These are phyloP conservation scores for Phortica okadai DNA, from an alignment of 2,888 invertebrate genomes.

Conservation along the genomic window DNA sequence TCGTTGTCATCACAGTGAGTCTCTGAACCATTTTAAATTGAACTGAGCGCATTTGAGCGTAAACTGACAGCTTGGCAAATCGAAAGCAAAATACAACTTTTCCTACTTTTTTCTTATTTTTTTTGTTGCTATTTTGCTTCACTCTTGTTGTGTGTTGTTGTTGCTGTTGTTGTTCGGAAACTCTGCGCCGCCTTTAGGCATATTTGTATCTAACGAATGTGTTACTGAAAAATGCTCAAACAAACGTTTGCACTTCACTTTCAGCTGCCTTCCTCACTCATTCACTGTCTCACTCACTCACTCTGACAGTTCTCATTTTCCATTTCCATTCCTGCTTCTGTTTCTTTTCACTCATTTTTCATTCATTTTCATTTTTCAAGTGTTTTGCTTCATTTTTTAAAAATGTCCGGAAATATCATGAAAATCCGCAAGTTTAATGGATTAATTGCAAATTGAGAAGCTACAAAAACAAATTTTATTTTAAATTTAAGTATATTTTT, in stretches of 20 bases:
- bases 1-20: neutral
- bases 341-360: neutral
- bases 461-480: too few relatives aligned
- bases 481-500: neutral
- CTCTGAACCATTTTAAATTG: constrained; percentile 64
- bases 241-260: neutral
- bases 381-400: constrained; percentile 29
- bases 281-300: neutral
- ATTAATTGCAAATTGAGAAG: constrained; percentile 26
- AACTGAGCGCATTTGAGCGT: constrained; percentile 71
- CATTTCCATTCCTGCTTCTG: neutral
- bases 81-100: constrained; percentile 69
- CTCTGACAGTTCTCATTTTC: neutral
- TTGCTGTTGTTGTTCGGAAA: neutral
- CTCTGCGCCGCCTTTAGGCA: neutral
- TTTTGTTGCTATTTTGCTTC: neutral
- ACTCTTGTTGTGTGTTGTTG: neutral
- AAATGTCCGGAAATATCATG: constrained; percentile 22
- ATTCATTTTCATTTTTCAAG: neutral
- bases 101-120: neutral
- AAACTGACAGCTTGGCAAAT: constrained; percentile 71
- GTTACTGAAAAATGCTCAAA: neutral
- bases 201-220: neutral
- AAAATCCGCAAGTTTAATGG: constrained; percentile 31
- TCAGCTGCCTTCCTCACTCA: neutral